Evolutionary conservation across 2,113 vertebrate species (phyloP).

Genomic region (Tenrec ecaudatus): DNA sequence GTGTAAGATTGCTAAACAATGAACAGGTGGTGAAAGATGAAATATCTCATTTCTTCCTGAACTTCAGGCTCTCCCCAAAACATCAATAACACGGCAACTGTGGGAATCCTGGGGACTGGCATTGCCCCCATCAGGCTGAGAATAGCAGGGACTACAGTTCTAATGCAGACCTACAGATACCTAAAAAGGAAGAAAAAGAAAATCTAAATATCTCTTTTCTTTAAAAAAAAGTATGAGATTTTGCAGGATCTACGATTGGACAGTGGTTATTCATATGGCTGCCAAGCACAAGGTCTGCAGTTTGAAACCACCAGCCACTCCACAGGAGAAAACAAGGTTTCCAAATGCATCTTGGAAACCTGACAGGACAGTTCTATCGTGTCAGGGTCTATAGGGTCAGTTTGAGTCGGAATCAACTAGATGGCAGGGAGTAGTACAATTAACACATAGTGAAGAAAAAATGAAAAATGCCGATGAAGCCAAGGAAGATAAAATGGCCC

Average conservation of each 20-base stretch:
- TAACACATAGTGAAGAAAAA: neutral
- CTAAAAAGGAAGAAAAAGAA: neutral
- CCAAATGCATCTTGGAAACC: no score
- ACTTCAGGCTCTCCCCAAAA: neutral
- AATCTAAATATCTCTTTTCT: neutral
- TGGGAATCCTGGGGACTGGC: neutral
- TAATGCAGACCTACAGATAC: neutral
- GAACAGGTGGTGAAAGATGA: neutral
- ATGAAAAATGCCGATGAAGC: neutral
- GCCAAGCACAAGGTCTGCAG: no score
- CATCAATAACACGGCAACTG: neutral
- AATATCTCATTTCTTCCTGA: neutral
- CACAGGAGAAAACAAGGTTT: no score
- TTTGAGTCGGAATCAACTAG: no score
- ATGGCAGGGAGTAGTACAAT: conserved; percentile 1
- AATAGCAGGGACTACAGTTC: neutral
- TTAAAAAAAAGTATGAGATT: neutral
- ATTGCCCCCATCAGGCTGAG: neutral
- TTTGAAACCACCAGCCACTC: no score
- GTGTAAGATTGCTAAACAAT: neutral
- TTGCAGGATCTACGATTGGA: neutral
- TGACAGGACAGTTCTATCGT: no score
- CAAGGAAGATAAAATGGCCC: conserved; percentile 25
- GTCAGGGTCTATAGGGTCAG: no score
- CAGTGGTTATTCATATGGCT: no score